Base-by-base conservation (phyloP, 2,888 invertebrate species). In the Drosophila macrospina region DNA sequence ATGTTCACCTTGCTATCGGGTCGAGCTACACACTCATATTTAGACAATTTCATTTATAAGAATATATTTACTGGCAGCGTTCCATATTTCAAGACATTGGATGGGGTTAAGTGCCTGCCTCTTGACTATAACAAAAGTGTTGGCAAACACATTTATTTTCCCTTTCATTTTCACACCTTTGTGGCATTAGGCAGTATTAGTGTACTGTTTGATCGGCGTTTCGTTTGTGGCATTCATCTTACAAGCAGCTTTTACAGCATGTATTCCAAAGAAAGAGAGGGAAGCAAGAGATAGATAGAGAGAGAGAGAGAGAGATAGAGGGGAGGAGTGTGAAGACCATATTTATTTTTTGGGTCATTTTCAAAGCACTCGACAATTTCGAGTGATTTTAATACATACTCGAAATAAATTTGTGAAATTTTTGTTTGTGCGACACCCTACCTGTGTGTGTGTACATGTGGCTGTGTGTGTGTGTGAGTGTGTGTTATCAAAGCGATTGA, bases 401-500 rank as follows among this genome's bases (percentile, higher is more conserved):
- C 61, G 69, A 83, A 84, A 74, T 74, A 71, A 83, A 70, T 70
- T 85, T 69, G 66, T 63, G 45, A 61, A 64, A 47, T 51, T 63
- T n/a, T 63, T n/a, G 15, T 59, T 45, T 37, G 39, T 57, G 45
- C 42, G 16, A 26, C 42, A 42, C 26, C 16, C 15, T 11, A 13
- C 20, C 7, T n/a, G 15, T 45, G 37, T n/a, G 24, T 45, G 44
- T 47, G 20, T 47, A 24, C 28, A 50, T 57, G 42, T 41, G 50
- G 52, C 10, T 41, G 51, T 56, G 16, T 34, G n/a, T 50, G 44
- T 41, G 52, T 57, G 52, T 56, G 56, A 54, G 61, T 61, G 44
- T 62, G 48, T 51, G 78, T 80, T 87, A 87, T 87, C 87, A 82
- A 80, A 78, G 73, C 78, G 80, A 88, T 86, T 88, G 81, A 81